These are phyloP conservation scores for Anthopleura sola DNA, from an alignment of 64 coral and sea anemone genomes.

Conservation along the genomic window DNA sequence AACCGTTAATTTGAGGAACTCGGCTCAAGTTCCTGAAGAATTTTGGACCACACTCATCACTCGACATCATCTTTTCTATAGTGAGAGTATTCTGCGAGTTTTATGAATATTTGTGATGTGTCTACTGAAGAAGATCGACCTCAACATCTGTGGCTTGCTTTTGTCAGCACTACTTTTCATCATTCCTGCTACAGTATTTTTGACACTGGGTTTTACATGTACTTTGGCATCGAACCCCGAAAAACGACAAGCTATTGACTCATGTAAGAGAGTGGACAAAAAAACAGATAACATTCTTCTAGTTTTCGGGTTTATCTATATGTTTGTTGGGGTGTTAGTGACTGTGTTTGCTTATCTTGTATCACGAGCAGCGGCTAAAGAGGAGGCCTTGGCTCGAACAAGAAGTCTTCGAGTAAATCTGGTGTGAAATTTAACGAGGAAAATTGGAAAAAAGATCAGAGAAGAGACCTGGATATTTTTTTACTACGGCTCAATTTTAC, in stretches of 20 bases:
- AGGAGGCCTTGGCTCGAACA: not conserved
- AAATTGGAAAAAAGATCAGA: not conserved
- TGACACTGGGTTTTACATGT: conserved; percentile 19
- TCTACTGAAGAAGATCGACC: conserved; percentile 20
- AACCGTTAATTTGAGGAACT: not conserved
- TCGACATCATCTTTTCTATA: no score
- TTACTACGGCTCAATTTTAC: not conserved
- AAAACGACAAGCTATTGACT: not conserved
- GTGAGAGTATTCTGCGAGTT: not conserved
- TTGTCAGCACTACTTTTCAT: conserved; percentile 18
- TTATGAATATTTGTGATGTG: not conserved
- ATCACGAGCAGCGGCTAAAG: not conserved
- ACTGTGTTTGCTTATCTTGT: conserved; percentile 18
- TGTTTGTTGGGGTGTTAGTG: conserved; percentile 19
- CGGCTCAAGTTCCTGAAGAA: not conserved
- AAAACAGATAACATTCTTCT: conserved; percentile 12
- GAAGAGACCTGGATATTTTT: not conserved
- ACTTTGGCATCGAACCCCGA: not conserved
- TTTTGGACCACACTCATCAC: not conserved
- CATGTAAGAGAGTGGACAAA: conserved; percentile 10
- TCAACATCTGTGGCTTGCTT: conserved; percentile 20
- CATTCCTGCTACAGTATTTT: conserved; percentile 16
- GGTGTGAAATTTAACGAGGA: not conserved
- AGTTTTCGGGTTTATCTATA: conserved; percentile 16
- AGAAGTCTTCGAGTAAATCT: conserved; percentile 20